Evolutionary conservation across 2,888 invertebrate genomes (phyloP), one percentile per base, ranked within the genome.

Genomic region (Sceliomorpha sp.): DNA sequence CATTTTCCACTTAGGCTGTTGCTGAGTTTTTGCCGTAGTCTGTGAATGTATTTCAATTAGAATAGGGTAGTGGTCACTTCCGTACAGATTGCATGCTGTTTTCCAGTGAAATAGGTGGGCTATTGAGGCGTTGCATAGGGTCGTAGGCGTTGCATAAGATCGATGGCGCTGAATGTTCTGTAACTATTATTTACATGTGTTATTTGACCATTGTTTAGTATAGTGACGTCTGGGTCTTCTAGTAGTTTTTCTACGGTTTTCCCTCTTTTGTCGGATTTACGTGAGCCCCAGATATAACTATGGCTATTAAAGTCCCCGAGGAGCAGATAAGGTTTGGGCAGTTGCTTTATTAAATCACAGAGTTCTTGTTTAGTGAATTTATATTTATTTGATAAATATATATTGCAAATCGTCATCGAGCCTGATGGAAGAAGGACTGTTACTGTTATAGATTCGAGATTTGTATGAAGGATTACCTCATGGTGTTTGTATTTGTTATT

Each of bases 291-390:
- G 1, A 53, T 15, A 0, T 27, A 29, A 9, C 59, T 60, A 13
- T 74, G 66, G 10, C 59, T 55, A 26, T 74, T 78, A 12, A 77
- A 74, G 13, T 59, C 59, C 2, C 75, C 76, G 0, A 67, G 1
- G 1, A 75, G 13, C 4, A 79, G 50, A 5, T 70, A 60, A 0
- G 74, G 73, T 44, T 56, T 45, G 1, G 73, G 74, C 9, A 79
- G 32, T 53, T 76, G 66, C 0, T 60, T 20, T 0, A 70, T 55
- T 7, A 73, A 7, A 26, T 71, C 45, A 6, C 50, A 20, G 6
- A 73, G 13, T 13, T 55, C 42, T 1, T 13, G 1, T 4, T 13
- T 1, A 1, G 37, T 17, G 0, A 70, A 8, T 20, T 24, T 7
- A 3, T 56, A 24, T 9, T 31, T 34, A 24, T 67, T 59, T 8